Evolutionary conservation across 2,113 vertebrate genomes (phyloP).

Genomic region (human (Homo sapiens)): DNA sequence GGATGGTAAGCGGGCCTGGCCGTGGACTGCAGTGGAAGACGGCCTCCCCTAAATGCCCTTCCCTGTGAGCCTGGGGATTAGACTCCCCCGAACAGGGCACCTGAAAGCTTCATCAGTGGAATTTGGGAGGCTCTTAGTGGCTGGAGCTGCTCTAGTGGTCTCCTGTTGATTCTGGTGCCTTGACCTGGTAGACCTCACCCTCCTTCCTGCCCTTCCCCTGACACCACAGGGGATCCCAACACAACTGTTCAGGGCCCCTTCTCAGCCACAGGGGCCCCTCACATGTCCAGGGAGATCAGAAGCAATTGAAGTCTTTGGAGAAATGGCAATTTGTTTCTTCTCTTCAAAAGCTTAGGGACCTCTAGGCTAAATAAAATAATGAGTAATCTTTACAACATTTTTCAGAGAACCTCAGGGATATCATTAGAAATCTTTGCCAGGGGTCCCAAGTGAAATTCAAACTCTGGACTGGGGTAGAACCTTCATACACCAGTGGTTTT

Average conservation of each 20-base stretch:
- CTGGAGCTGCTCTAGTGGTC: background rate
- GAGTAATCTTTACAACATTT: background rate
- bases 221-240: background rate
- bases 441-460: background rate
- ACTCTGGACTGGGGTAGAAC: background rate
- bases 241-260: background rate
- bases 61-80: background rate
- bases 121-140: background rate
- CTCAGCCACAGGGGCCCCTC: background rate
- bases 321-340: background rate
- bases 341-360: background rate
- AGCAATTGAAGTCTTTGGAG: background rate
- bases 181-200: background rate
- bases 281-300: background rate
- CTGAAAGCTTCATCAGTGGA: background rate
- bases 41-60: background rate
- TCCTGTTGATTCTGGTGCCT: background rate
- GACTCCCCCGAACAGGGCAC: background rate
- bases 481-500: background rate
- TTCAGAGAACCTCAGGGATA: background rate
- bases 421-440: background rate
- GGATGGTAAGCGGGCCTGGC: constrained; percentile 89
- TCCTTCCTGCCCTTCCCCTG: background rate
- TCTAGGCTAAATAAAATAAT: background rate
- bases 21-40: fast-evolving